Base-by-base conservation (phyloP, 2,888 invertebrate genomes). In the Drosophila meridionalis region DNA sequence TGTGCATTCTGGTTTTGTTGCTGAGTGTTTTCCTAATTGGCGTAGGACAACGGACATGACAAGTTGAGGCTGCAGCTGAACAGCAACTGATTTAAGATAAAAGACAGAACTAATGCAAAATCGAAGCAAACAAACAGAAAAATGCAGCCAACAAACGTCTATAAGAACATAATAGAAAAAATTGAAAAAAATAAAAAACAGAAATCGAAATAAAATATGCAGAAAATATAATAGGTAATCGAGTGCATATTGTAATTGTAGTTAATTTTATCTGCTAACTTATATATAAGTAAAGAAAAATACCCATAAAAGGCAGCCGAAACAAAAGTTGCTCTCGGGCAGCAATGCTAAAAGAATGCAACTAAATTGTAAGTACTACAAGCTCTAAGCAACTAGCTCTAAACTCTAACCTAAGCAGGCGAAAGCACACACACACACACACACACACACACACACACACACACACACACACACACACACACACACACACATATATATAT, bases 1-100 rank as follows among this genome's bases (percentile, higher is more conserved):
- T 91, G 61, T 84, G 90, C 76, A 83, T 91, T 58, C 72, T 92
- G 76, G 89, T 83, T 30, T 78, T 91, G 80, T 72, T 92, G 14
- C 78, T 90, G 65, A 87, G 92, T 69, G 83, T 92, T 60, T 78
- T 90, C 47, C 76, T 91, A 63, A 86, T 90, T 55, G 84, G 89
- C 59, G 87, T 80, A 26, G 87, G 83, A 48, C 92, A 87, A 75
- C 80, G 75, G 53, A 92, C 92, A 92, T 92, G 92, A 92, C 92
- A 91, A 83, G 91, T 82, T 81, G 76, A 82, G 68, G 71, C 65
- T 43, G 59, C 26, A 4, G 28, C 20, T 40, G 42, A 28, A 28
- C 38, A 52, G 30, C 55, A 73, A 60, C 63, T 66, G 60, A 61
- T 50, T 20, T 80, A 66, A 71, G 28, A 26, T 45, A 70, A 38